A percentile compares a stretch with the other conserved stretches of the same genome.
Evolutionary conservation across 2,113 vertebrate genomes (phyloP).

Genomic region (Mellivora capensis): DNA sequence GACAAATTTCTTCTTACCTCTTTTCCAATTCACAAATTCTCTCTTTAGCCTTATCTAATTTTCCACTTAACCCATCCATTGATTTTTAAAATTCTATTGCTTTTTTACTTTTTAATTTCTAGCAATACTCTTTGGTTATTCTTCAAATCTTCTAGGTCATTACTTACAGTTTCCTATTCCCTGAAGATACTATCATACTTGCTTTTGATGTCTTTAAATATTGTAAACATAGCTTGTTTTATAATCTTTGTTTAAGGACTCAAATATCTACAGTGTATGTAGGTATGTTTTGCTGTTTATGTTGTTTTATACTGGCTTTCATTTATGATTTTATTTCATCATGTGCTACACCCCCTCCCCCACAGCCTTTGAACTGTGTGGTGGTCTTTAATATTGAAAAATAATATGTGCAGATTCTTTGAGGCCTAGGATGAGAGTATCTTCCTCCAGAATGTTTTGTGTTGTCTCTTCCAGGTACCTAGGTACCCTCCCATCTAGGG

Average conservation of each 20-base stretch:
- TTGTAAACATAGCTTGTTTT: neutral
- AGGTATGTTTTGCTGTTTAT: neutral
- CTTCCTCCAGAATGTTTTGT: neutral
- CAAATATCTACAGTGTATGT: neutral
- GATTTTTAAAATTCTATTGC: neutral
- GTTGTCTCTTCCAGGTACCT: neutral
- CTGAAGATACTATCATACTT: neutral
- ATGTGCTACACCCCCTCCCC: neutral
- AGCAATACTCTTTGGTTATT: neutral
- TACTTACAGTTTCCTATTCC: neutral
- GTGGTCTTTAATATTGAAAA: neutral
- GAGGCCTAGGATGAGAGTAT: neutral
- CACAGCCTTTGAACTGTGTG: neutral
- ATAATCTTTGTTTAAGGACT: neutral
- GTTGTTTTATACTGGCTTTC: neutral
- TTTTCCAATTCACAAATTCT: neutral
- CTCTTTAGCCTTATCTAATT: neutral
- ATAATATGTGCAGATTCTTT: neutral
- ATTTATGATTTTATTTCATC: neutral
- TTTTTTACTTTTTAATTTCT: neutral
- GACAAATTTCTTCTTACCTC: neutral
- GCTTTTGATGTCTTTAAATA: neutral
- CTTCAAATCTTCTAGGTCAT: neutral
- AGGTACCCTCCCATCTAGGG: neutral
- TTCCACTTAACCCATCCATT: neutral